Evolutionary conservation across 2,888 invertebrate genomes (phyloP).

Genomic region (Seira sanloemensis): DNA sequence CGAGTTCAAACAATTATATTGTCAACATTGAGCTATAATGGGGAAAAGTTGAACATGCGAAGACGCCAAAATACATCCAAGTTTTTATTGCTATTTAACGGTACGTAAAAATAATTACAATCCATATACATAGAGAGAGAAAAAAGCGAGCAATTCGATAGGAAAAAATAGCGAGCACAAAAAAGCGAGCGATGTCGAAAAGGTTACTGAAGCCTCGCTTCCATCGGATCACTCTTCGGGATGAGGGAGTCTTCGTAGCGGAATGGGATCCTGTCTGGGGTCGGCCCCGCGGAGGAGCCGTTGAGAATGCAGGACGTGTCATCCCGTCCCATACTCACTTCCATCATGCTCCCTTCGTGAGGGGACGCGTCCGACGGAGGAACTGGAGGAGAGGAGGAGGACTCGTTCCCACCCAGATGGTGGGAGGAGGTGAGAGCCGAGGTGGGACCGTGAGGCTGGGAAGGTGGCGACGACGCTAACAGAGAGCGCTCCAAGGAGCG

Average conservation of each 20-base stretch:
- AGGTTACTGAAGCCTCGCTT: slow-evolving; percentile 89
- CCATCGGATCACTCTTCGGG: slow-evolving; percentile 95
- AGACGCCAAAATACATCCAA: neutral
- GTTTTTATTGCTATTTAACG: slow-evolving; percentile 3
- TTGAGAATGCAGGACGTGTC: slow-evolving; percentile 68
- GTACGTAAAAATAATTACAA: neutral
- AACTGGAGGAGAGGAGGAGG: slow-evolving; percentile 69
- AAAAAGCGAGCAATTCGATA: too few species aligned
- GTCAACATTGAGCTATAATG: slow-evolving; percentile 26
- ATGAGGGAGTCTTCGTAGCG: slow-evolving; percentile 92
- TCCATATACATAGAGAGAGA: too few species aligned
- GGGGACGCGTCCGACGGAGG: slow-evolving; percentile 72
- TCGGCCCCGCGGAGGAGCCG: slow-evolving; percentile 67
- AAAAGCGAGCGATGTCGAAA: neutral
- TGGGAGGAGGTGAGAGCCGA: slow-evolving; percentile 69
- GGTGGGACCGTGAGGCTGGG: slow-evolving; percentile 70
- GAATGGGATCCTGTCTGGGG: slow-evolving; percentile 81
- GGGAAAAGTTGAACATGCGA: neutral
- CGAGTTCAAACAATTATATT: slow-evolving; percentile 47
- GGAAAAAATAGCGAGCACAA: too few species aligned
- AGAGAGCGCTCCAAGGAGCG: slow-evolving; percentile 81
- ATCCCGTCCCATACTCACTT: slow-evolving; percentile 62
- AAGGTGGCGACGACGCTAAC: slow-evolving; percentile 72
- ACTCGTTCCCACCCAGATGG: slow-evolving; percentile 74
- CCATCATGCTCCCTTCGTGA: slow-evolving; percentile 63